Evolutionary conservation across 2,888 invertebrate species (phyloP), one percentile per base, ranked within the genome.

Genomic region (Periphyllus acericola): DNA sequence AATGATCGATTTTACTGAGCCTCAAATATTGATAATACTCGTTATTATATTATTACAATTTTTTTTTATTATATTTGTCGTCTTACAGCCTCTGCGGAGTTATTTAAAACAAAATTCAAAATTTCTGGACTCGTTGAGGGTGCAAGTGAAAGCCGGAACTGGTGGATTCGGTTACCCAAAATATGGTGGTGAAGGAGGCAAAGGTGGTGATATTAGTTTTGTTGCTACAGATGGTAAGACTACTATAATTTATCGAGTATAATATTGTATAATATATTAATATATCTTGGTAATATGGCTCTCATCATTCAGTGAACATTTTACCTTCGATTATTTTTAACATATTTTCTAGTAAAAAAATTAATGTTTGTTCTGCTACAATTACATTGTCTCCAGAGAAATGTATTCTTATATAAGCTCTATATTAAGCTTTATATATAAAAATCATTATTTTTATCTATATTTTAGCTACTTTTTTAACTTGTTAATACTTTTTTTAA

Each of bases 151-250:
- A 91, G 98, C 95, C 4, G 99, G 99, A 4, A 92, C 94, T 40
- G 99, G 99, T 19, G 96, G 96, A 66, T 93, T 94, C 91, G 96
- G 96, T 29, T 92, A 95, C 34, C 95, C 95, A 3, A 95, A 95
- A 91, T 97, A 94, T 92, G 98, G 98, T 3, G 99, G 97, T 0
- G 92, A 96, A 21, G 99, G 99, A 19, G 99, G 99, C 0, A 94
- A 95, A 91, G 99, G 99, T 72, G 99, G 99, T 3, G 94, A 96
- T 92, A 95, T 99, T 4, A 94, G 94, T 90, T 93, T 96, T 29
- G 92, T 94, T 60, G 95, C 95, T 0, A 94, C 94, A 90, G 94
- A 95, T 91, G 92, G 91, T 91, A 89, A 83, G 80, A 36, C 14
- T 66, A 32, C 29, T 5, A n/a, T 19, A 14, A 34, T 9, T 3